Conservation (phyloP, 1,140 invertebrate genomes). For the Gonatopus flavifemur region DNA sequence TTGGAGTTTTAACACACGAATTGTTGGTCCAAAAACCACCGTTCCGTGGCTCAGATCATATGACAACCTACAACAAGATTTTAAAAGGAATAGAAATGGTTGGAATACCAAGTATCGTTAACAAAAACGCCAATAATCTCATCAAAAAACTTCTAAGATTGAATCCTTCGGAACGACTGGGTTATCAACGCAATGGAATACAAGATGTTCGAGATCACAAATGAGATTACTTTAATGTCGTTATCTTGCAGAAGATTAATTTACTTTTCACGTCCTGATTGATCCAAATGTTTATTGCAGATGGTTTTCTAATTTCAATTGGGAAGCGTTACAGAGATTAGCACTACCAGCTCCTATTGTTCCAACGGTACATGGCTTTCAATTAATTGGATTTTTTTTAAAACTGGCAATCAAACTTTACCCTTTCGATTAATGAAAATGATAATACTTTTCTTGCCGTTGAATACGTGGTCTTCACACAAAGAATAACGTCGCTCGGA, state of each 20-base stretch:
- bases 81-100: slow-evolving; percentile 89
- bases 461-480: too few species aligned
- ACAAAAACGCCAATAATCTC: slow-evolving; percentile 76
- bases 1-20: slow-evolving; percentile 92
- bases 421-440: too few species aligned
- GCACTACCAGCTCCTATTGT: slow-evolving; percentile 78
- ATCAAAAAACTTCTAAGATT: slow-evolving; percentile 88
- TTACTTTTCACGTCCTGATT: too few species aligned
- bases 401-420: background rate
- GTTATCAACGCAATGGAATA: slow-evolving; percentile 88
- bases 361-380: slow-evolving; percentile 65
- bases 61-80: slow-evolving; percentile 97
- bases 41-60: slow-evolving; percentile 86
- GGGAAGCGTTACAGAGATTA: slow-evolving; percentile 75
- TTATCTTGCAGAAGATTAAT: too few species aligned
- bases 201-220: slow-evolving; percentile 91
- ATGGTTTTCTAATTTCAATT: slow-evolving; percentile 94
- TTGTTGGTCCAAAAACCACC: slow-evolving; percentile 91
- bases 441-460: too few species aligned
- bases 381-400: background rate
- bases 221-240: slow-evolving; percentile 60
- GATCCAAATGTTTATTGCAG: slow-evolving; percentile 60
- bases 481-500: too few species aligned
- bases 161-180: slow-evolving; percentile 87
- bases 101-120: slow-evolving; percentile 78